These are phyloP conservation scores for Porphyrio hochstetteri DNA, from an alignment of 2,113 vertebrate genomes.

Conservation along the genomic window DNA sequence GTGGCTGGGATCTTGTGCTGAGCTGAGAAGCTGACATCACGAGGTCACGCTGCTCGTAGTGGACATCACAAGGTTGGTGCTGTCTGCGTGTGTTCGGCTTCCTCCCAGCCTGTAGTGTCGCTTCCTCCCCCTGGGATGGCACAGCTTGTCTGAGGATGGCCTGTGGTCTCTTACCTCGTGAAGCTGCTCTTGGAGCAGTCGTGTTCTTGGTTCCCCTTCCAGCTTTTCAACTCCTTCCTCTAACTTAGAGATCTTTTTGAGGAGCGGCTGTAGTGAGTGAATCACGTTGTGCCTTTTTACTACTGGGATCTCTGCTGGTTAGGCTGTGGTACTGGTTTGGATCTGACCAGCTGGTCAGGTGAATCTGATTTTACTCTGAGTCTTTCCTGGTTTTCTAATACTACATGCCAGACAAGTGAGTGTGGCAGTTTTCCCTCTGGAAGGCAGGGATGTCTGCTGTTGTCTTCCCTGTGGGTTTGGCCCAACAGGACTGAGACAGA, in stretches of 20 bases:
- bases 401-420: not conserved
- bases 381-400: not conserved
- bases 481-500: not conserved
- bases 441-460: not conserved
- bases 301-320: not conserved
- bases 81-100: fast-evolving
- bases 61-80: not conserved
- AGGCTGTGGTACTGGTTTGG: not conserved
- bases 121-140: not conserved
- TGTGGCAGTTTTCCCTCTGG: not conserved
- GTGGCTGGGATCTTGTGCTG: not conserved
- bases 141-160: not conserved
- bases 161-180: not conserved
- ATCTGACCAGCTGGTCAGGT: not conserved
- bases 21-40: not conserved
- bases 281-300: not conserved
- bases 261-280: not conserved
- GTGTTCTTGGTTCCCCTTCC: not conserved
- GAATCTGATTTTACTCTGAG: not conserved
- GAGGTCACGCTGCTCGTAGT: not conserved
- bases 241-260: not conserved
- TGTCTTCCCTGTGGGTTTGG: not conserved
- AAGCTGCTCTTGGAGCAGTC: not conserved
- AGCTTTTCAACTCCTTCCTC: not conserved
- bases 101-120: not conserved